These are phyloP conservation scores for Drosophila yooni DNA, from an alignment of 2,888 invertebrate species.

Conservation along the genomic window DNA sequence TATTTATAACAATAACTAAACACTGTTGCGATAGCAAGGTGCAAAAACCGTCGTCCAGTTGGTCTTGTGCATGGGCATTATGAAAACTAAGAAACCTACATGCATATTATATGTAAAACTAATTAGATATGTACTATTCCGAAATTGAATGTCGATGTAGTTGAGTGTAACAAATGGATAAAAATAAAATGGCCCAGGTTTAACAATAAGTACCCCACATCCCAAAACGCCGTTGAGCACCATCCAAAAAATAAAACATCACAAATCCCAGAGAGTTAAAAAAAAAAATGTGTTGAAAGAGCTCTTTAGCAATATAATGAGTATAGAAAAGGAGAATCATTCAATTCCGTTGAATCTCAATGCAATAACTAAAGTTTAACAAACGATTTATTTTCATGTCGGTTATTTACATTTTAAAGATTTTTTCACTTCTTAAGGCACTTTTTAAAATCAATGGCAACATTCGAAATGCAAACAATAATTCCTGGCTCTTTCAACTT, in stretches of 20 bases:
- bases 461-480: constrained; percentile 23
- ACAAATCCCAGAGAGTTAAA: constrained; percentile 36
- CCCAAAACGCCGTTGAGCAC: constrained; percentile 10
- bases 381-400: constrained; percentile 2
- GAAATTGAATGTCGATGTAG: constrained; percentile 54
- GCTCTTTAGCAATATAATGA: constrained; percentile 18
- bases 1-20: constrained; percentile 44
- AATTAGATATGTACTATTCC: constrained; percentile 61
- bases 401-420: constrained; percentile 14
- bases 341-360: constrained; percentile 8
- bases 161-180: constrained; percentile 48
- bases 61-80: constrained; percentile 37
- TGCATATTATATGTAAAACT: constrained; percentile 32
- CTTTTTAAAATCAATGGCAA: constrained; percentile 43
- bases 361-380: constrained; percentile 5
- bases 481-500: constrained; percentile 53
- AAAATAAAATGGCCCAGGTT: constrained; percentile 34
- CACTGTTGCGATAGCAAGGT: constrained; percentile 23
- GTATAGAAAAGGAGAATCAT: background rate
- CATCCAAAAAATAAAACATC: background rate
- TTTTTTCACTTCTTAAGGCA: constrained; percentile 35
- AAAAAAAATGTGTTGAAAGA: constrained; percentile 38
- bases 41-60: constrained; percentile 44
- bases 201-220: constrained; percentile 18
- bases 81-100: constrained; percentile 23